Percentiles rank a stretch among this genome's conserved stretches.
Conservation (phyloP, 2,113 vertebrate genomes). For the Petromus typicus region DNA sequence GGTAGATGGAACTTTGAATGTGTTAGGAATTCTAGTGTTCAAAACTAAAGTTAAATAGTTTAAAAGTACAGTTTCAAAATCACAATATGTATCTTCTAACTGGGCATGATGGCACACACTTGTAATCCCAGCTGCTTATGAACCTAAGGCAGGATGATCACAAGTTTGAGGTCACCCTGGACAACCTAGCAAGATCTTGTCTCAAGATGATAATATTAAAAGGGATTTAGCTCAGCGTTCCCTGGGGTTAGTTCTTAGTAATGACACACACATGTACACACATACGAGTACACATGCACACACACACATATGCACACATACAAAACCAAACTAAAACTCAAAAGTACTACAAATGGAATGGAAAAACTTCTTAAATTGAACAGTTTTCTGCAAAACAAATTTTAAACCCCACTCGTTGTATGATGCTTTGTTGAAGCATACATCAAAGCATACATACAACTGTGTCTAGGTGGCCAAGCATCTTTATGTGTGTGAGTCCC, state of each 20-base stretch:
- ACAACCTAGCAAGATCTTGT: background rate
- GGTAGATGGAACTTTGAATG: background rate
- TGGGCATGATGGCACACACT: background rate
- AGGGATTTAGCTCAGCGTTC: background rate
- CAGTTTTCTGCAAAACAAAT: constrained; percentile 25
- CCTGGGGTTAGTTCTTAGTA: background rate
- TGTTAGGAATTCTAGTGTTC: background rate
- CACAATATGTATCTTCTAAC: background rate
- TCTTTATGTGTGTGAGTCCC: background rate
- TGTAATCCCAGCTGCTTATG: background rate
- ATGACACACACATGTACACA: background rate
- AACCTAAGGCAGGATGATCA: background rate
- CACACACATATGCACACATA: background rate
- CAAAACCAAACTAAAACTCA: background rate
- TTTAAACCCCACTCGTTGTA: background rate
- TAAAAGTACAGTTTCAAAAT: background rate
- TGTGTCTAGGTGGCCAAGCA: background rate
- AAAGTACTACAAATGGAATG: background rate
- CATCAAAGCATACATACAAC: too few relatives aligned
- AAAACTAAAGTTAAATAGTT: background rate
- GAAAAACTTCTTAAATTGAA: constrained; percentile 16
- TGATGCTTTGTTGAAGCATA: constrained; percentile 20
- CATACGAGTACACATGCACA: background rate
- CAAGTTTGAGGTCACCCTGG: background rate
- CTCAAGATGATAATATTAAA: background rate